A percentile compares a stretch with the other conserved stretches of the same genome.
phyloP scores from a whole-genome alignment of 92 coral and sea anemone species.

The Heteractis magnifica region DNA sequence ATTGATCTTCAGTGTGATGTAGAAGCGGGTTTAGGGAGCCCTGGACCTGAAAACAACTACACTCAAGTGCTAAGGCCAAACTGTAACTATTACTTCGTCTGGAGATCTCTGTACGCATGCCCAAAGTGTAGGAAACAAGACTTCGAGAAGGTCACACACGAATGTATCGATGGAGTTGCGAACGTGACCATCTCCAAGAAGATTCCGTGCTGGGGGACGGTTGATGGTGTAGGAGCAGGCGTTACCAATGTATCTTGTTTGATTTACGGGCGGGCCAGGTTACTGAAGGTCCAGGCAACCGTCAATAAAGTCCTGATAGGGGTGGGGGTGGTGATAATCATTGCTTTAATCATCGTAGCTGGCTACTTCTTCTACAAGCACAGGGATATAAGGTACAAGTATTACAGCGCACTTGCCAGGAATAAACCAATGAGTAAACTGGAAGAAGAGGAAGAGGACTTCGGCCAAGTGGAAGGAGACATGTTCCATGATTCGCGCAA shows the following conservation, averaged over 20 bases:
- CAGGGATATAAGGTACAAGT: constrained; percentile 64
- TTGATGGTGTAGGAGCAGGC: constrained; percentile 20
- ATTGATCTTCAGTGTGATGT: constrained; percentile 71
- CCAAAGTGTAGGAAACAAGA: constrained; percentile 67
- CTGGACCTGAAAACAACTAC: constrained; percentile 71
- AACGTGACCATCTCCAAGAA: constrained; percentile 45
- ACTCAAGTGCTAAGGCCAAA: constrained; percentile 12
- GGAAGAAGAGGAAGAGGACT: constrained; percentile 75
- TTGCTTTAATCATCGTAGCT: constrained; percentile 51
- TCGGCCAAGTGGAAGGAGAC: constrained; percentile 37
- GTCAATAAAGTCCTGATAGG: constrained; percentile 72
- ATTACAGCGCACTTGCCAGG: constrained; percentile 59
- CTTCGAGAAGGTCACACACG: constrained; percentile 45
- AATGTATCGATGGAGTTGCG: constrained; percentile 62
- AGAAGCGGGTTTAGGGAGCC: constrained; percentile 73
- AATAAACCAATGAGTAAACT: constrained; percentile 87
- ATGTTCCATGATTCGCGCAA: constrained; percentile 28
- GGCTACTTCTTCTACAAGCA: constrained; percentile 75
- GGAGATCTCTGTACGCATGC: constrained; percentile 86
- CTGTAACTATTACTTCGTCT: constrained; percentile 56
- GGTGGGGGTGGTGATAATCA: constrained; percentile 66
- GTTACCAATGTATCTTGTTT: constrained; percentile 12
- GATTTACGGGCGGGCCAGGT: background rate
- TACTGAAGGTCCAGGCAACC: background rate
- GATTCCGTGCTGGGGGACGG: constrained; percentile 71